Conservation (phyloP, 2,888 invertebrate species). For the Macropis europaea region DNA sequence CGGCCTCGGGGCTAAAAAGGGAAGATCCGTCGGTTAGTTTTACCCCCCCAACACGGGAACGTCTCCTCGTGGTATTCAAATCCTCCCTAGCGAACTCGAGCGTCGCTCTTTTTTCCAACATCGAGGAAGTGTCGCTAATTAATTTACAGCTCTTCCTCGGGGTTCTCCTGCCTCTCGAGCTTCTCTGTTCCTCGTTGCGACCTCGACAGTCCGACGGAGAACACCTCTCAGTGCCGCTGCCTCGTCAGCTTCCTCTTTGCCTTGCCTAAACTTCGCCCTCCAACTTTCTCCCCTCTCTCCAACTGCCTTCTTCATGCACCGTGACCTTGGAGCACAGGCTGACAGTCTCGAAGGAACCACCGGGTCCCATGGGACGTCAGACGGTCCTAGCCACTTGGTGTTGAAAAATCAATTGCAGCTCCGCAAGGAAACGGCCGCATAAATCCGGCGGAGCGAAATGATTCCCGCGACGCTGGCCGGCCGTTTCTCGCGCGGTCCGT, state of each 20-base stretch:
- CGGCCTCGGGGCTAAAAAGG: too few species aligned
- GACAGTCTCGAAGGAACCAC: too few species aligned
- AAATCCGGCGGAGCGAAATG: too few species aligned
- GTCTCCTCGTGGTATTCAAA: slow-evolving; percentile 32
- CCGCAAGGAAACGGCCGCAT: too few species aligned
- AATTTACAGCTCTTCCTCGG: slow-evolving; percentile 37
- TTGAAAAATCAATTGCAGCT: too few species aligned
- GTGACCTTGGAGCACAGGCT: too few species aligned
- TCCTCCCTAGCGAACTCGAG: slow-evolving; percentile 17
- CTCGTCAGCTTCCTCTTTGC: not conserved
- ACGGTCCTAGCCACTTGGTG: too few species aligned
- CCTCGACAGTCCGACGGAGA: not conserved
- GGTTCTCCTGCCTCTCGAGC: slow-evolving; percentile 15
- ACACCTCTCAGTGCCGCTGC: not conserved
- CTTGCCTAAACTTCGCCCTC: slow-evolving; percentile 26
- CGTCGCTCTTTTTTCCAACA: not conserved
- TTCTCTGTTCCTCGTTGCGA: slow-evolving; percentile 2
- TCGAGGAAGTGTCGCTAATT: slow-evolving; percentile 55
- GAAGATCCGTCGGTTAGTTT: slow-evolving; percentile 27
- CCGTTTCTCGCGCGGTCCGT: not conserved
- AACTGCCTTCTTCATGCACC: not conserved
- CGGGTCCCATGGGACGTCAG: too few species aligned
- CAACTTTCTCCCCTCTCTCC: not conserved
- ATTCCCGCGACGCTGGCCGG: too few species aligned
- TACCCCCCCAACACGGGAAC: slow-evolving; percentile 28